Evolutionary conservation across 2,888 invertebrate species (phyloP).

Genomic region (Amiota mariae): DNA sequence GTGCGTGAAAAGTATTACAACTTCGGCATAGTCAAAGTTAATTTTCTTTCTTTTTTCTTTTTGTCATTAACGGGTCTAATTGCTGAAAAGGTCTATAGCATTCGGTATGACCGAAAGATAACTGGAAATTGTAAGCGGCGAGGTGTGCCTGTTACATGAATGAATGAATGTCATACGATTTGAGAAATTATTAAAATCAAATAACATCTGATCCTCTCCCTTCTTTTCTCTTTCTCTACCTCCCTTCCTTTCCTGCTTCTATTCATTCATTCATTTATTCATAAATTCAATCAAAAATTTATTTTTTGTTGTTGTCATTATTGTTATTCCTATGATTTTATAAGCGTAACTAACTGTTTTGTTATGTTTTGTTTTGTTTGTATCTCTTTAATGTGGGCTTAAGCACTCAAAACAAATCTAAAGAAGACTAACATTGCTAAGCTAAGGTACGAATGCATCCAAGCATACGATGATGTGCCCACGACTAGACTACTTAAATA

Average conservation of each 20-base stretch:
- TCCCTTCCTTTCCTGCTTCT: too few relatives aligned
- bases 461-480: conserved; percentile 7
- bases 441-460: background rate
- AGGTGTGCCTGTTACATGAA: too few relatives aligned
- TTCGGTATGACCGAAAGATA: too few relatives aligned
- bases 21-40: too few relatives aligned
- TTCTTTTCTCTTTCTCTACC: background rate
- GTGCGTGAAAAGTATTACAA: too few relatives aligned
- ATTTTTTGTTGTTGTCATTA: conserved; percentile 5
- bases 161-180: too few relatives aligned
- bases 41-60: too few relatives aligned
- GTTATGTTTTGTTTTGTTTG: conserved; percentile 7
- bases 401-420: background rate
- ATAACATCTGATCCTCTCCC: too few relatives aligned
- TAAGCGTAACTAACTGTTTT: conserved; percentile 27
- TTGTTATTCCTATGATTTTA: background rate
- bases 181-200: too few relatives aligned
- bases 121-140: too few relatives aligned
- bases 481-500: background rate
- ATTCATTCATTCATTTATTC: background rate
- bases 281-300: background rate
- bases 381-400: background rate
- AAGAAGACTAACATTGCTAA: background rate
- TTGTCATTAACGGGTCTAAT: too few relatives aligned
- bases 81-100: too few relatives aligned